Conservation (phyloP, 2,797 vertebrate species). For the Tenualosa thibaudeaui region DNA sequence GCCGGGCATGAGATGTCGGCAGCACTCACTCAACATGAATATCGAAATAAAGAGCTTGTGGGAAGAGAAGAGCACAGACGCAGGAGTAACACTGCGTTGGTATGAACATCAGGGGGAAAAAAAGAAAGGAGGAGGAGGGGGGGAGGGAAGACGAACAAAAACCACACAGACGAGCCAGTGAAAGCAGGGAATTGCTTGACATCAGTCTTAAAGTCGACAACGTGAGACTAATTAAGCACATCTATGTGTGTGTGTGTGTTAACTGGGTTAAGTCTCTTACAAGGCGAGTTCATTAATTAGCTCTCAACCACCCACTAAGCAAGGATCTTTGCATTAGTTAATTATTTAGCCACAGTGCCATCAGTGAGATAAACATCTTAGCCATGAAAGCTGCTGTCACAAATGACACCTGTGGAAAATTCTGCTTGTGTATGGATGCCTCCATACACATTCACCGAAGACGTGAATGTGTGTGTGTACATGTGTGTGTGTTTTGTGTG, state of each 20-base stretch:
- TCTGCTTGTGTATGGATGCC: background rate
- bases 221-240: background rate
- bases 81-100: background rate
- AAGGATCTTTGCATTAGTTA: conserved; percentile 18
- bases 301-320: conserved; percentile 17
- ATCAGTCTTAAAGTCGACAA: background rate
- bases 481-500: background rate
- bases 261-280: conserved; percentile 4
- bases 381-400: background rate
- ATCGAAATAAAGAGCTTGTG: background rate
- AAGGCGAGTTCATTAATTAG: conserved; percentile 18
- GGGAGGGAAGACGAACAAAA: background rate
- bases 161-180: background rate
- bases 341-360: conserved; percentile 24
- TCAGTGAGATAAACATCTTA: background rate
- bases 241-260: conserved; percentile 6
- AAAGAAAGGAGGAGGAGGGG: background rate
- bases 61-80: background rate
- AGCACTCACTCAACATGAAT: background rate
- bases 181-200: background rate
- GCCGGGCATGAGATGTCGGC: background rate
- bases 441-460: no score
- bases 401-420: background rate
- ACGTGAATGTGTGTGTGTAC: background rate
- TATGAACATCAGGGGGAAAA: background rate